A percentile compares a stretch with the other conserved stretches of the same genome.
Conservation (phyloP, 2,797 vertebrate genomes). For the Masticophis lateralis region DNA sequence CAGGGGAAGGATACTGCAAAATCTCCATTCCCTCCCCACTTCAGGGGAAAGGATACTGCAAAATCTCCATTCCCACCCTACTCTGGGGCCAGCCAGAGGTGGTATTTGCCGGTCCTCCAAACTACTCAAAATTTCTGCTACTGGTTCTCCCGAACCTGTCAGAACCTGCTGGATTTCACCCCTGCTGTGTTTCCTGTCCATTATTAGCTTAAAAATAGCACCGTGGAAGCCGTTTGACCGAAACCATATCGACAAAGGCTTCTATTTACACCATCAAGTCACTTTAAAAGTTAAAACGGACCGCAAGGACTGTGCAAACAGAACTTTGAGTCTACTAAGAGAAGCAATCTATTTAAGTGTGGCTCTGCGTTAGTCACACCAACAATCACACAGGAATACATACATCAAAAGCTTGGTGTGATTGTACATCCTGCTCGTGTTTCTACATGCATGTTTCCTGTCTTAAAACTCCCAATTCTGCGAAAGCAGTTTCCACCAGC, state of each 20-base stretch:
- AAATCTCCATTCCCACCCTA: too few relatives aligned
- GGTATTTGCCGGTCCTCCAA: too few relatives aligned
- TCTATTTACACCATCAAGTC: background rate
- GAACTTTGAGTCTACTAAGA: background rate
- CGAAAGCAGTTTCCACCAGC: background rate
- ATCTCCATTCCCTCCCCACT: too few relatives aligned
- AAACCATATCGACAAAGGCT: background rate
- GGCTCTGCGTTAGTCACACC: background rate
- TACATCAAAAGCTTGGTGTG: background rate
- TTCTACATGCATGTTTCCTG: background rate
- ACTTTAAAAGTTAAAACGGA: background rate
- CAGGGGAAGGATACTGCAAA: too few relatives aligned
- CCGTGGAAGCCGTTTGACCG: background rate
- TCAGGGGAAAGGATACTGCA: too few relatives aligned
- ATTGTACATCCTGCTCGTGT: background rate
- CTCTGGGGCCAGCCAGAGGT: too few relatives aligned
- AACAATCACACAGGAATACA: background rate
- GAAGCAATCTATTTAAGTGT: background rate
- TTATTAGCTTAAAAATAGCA: background rate
- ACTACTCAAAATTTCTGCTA: too few relatives aligned
- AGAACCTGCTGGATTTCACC: too few relatives aligned
- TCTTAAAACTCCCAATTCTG: background rate
- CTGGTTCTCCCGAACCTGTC: too few relatives aligned
- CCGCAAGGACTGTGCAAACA: background rate
- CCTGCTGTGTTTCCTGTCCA: background rate